Evolutionary conservation across 2,797 vertebrate genomes (phyloP), one percentile per base, ranked within the genome.

Genomic region (Acrossocheilus wenchowensis): DNA sequence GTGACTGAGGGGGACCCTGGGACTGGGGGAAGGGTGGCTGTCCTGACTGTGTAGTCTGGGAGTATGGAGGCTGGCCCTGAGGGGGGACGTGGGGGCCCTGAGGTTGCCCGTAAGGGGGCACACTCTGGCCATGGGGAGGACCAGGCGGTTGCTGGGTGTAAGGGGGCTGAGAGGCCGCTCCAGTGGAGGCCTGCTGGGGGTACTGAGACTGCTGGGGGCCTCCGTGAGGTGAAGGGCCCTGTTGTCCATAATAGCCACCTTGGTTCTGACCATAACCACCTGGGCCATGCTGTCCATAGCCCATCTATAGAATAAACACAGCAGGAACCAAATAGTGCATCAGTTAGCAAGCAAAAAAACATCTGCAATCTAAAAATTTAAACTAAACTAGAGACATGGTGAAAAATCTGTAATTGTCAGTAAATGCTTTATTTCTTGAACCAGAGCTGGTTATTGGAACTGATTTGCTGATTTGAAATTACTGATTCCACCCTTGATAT

Each of bases 281-380:
- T n/a, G 97, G 96, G 78, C 96, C 97, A 94, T 98, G 98, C 87
- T 99, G 98, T 88, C 96, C 97, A 1, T 98, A 99, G 6, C 96
- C 93, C 93, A 99, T 97, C 98, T 99, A 88, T 6, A 77, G 3
- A 48, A 69, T 82, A 87, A 69, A 86, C 66, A 91, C 39, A 82
- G 64, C 5, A 60, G 23, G 52, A 11, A 39, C 19, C 17, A 71
- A 60, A 19, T 5, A 52, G 23, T 41, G 12, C 11, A 66, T 81
- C 8, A 78, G 60, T 60, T 45, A 66, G 0, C 74, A 54, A 77
- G 17, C 48, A 78, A 57, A 78, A 78, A 10, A 10, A 57, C 6
- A 23, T 57, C 3, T 54, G 17, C 50, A 57, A 60, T 15, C 4
- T 78, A 41, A 12, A 23, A 14, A 39, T 9, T 39, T 7, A 57